Base-by-base conservation (phyloP, 2,113 vertebrate species). In the Oenanthe oenanthe region DNA sequence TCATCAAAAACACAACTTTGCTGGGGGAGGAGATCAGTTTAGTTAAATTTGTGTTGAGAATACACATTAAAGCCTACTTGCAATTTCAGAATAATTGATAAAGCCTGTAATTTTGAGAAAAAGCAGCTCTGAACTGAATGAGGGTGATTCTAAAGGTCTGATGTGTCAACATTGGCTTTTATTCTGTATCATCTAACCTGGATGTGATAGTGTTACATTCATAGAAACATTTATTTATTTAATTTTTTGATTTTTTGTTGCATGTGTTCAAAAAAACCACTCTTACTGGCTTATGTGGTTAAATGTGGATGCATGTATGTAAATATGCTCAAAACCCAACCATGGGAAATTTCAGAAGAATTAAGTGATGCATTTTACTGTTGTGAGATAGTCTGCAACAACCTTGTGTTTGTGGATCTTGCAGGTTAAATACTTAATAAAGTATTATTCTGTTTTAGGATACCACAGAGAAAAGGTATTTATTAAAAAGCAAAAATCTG, bases 91-190 rank as follows among this genome's bases (percentile, higher is more conserved):
- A 38, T 25, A 58, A 57, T 3, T 62, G 47, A 47, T 29, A 61
- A 88, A 82, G 22, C 20, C 66, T 65, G 14, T 36, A 4, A 56
- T 66, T 65, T 45, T 54, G 54, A 88, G 40, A 34, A 74, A 3
- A n/a, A 58, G 13, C 24, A 63, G 17, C 43, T 84, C 42, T 53
- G 48, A 21, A 29, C 28, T 19, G 17, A 88, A 34, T 2, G 17
- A 85, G 15, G 32, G 34, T 0, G 2, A 36, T 25, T 48, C 34
- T 82, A 25, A 77, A 63, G 66, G 14, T 29, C 12, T 4, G 7
- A 0, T 1, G 3, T 7, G 68, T 43, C 47, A 18, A 17, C 1
- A 0, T 1, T 79, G 67, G 45, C 20, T 70, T 70, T 81, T 65
- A 22, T 22, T 56, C 6, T 26, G 6, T 70, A 38, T 42, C 40